These are phyloP conservation scores for Poecilia gillii DNA, from an alignment of 2,797 vertebrate species.

Conservation along the genomic window DNA sequence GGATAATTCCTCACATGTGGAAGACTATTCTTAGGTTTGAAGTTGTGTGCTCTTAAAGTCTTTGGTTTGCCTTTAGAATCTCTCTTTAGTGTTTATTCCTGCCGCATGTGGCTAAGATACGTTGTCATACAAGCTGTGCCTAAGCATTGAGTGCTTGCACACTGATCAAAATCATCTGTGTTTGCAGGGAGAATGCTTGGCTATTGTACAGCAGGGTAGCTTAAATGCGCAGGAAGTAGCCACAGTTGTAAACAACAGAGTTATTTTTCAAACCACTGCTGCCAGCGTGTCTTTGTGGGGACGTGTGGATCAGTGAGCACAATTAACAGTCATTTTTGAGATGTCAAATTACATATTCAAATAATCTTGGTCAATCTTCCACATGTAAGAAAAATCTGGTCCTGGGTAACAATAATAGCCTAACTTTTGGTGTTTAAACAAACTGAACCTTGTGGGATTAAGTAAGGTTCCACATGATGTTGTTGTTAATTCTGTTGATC, in stretches of 20 bases:
- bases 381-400: not conserved
- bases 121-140: not conserved
- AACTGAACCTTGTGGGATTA: not conserved
- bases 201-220: not conserved
- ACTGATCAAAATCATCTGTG: conserved; percentile 40
- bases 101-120: not conserved
- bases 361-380: not conserved
- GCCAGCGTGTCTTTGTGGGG: not conserved
- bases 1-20: not conserved
- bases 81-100: not conserved
- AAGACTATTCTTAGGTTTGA: not conserved
- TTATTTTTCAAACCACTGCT: not conserved
- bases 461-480: not conserved
- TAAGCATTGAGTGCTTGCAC: not conserved
- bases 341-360: not conserved
- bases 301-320: not conserved
- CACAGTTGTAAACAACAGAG: not conserved
- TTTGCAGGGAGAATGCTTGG: conserved; percentile 10
- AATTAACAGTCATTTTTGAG: not conserved
- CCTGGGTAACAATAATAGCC: not conserved
- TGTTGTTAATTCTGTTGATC: not conserved
- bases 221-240: not conserved
- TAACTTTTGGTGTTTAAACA: not conserved
- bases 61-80: not conserved
- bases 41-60: not conserved